Conservation (phyloP, 2,888 invertebrate genomes). For the Andrena hattorfiana region DNA sequence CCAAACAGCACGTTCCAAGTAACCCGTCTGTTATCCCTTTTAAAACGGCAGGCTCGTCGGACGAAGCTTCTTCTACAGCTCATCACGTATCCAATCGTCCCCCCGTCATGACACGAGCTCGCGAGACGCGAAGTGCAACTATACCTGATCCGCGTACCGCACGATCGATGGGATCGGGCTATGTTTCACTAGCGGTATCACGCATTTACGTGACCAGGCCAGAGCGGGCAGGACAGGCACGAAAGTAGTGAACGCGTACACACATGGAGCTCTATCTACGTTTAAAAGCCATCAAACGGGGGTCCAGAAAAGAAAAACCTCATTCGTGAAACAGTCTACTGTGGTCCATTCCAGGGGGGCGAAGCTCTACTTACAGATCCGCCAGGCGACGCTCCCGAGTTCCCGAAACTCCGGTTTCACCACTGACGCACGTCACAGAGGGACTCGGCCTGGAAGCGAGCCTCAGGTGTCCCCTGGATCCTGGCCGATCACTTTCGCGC, state of each 20-base stretch:
- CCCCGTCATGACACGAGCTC: background rate
- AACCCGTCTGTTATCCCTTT: too few relatives aligned
- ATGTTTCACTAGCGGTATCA: background rate
- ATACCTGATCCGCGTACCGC: slow-evolving; percentile 2
- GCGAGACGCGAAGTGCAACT: background rate
- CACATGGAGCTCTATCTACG: slow-evolving; percentile 17
- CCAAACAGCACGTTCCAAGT: too few relatives aligned
- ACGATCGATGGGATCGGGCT: slow-evolving; percentile 3
- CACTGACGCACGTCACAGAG: slow-evolving; percentile 14
- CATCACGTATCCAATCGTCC: background rate
- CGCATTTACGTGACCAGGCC: slow-evolving; percentile 11
- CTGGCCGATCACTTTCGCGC: slow-evolving; percentile 27
- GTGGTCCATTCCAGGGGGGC: background rate
- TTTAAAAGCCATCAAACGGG: slow-evolving; percentile 23
- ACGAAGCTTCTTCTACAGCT: background rate
- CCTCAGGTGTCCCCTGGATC: background rate
- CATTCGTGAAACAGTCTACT: slow-evolving; percentile 23
- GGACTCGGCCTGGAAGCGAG: background rate
- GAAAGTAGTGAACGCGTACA: background rate
- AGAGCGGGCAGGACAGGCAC: slow-evolving; percentile 12
- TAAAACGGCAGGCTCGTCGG: background rate
- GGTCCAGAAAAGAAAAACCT: slow-evolving; percentile 1
- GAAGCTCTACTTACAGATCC: slow-evolving; percentile 34
- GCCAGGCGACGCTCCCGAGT: background rate
- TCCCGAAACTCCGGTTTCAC: background rate